phyloP scores from a whole-genome alignment of 2,888 invertebrate species.

The Cactoblastis cactorum region DNA sequence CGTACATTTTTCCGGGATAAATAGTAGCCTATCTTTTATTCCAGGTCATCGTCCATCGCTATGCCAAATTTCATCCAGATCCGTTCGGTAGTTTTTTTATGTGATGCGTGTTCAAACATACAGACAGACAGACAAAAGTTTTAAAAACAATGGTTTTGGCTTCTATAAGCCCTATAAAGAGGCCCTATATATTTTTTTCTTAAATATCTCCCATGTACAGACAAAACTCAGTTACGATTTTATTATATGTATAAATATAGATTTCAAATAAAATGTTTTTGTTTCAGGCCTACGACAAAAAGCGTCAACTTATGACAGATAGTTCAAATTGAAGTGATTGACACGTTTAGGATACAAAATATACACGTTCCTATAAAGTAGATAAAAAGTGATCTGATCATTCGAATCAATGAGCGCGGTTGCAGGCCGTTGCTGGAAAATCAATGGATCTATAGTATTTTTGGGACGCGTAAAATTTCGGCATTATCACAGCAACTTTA shows the following conservation, averaged over 20 bases:
- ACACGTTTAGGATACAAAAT: conserved; percentile 28
- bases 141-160: too few species aligned
- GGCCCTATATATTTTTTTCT: too few species aligned
- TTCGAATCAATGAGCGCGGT: conserved; percentile 3
- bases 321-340: conserved; percentile 32
- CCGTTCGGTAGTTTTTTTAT: too few species aligned
- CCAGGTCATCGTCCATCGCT: too few species aligned
- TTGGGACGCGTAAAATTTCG: background rate
- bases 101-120: too few species aligned
- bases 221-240: too few species aligned
- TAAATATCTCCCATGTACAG: too few species aligned
- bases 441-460: background rate
- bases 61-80: too few species aligned
- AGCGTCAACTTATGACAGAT: conserved; percentile 27
- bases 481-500: background rate
- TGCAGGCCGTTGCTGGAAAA: background rate
- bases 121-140: too few species aligned
- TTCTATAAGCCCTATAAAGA: too few species aligned
- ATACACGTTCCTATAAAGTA: conserved; percentile 42
- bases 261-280: conserved; percentile 12
- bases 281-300: conserved; percentile 59
- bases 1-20: too few species aligned
- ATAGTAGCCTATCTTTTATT: too few species aligned
- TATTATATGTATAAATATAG: background rate
- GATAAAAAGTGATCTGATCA: conserved; percentile 38